phyloP scores from a whole-genome alignment of 2,797 vertebrate genomes.

The Tangara arthus region DNA sequence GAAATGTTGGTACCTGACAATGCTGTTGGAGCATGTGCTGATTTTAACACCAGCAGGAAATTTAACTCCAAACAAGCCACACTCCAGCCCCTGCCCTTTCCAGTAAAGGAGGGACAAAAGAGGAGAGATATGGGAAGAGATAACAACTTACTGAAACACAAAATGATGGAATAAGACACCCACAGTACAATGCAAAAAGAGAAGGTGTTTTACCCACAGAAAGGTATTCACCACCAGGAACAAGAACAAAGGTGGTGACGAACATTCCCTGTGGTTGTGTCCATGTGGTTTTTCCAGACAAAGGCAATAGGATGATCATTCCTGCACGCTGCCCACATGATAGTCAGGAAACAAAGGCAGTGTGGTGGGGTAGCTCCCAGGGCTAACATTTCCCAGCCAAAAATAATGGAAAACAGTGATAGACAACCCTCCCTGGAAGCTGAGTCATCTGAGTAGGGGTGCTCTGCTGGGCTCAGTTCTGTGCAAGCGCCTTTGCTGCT shows the following conservation, averaged over 20 bases:
- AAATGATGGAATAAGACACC: background rate
- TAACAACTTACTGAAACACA: background rate
- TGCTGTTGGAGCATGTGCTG: background rate
- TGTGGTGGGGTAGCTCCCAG: background rate
- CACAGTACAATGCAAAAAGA: background rate
- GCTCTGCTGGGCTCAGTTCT: fast-evolving
- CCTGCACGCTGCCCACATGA: fast-evolving
- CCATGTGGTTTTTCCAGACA: background rate
- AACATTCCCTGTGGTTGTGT: fast-evolving
- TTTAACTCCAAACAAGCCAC: background rate
- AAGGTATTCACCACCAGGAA: background rate
- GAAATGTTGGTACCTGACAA: background rate
- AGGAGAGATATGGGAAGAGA: background rate
- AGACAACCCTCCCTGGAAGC: background rate
- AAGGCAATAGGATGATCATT: background rate
- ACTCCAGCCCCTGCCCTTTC: background rate
- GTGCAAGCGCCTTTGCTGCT: background rate
- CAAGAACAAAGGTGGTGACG: background rate
- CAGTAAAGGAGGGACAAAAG: background rate
- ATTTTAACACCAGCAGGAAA: background rate
- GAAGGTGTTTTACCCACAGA: background rate
- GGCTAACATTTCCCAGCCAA: background rate
- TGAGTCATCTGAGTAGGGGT: fast-evolving
- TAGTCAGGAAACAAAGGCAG: background rate
- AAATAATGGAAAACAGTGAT: background rate